Evolutionary conservation across 2,888 invertebrate genomes (phyloP).

Genomic region (Eupithecia abbreviata): DNA sequence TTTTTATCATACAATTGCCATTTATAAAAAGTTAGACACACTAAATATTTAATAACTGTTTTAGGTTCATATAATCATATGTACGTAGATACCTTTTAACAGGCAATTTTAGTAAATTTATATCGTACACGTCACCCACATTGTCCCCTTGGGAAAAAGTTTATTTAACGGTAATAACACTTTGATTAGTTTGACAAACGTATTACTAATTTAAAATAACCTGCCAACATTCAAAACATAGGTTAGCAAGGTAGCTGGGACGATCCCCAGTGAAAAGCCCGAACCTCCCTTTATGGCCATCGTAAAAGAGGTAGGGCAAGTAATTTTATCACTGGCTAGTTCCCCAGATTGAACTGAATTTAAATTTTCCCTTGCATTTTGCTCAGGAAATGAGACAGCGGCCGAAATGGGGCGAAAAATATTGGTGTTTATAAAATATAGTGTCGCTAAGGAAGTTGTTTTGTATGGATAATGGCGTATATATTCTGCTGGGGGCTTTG

Average conservation of each 20-base stretch:
- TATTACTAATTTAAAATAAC: conserved; percentile 40
- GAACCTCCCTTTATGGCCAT: conserved; percentile 44
- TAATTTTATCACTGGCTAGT: conserved; percentile 47
- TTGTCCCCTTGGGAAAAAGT: conserved; percentile 15
- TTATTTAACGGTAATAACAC: conserved; percentile 31
- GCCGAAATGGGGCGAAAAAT: conserved; percentile 39
- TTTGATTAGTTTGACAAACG: conserved; percentile 39
- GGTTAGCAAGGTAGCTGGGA: conserved; percentile 37
- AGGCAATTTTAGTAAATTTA: background rate
- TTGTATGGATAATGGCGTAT: conserved; percentile 35
- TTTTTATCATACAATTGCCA: background rate
- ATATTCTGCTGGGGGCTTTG: conserved; percentile 26
- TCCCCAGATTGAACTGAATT: conserved; percentile 46
- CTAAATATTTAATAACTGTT: background rate
- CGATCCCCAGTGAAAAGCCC: conserved; percentile 41
- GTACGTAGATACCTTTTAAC: background rate
- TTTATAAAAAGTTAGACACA: background rate
- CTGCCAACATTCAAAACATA: conserved; percentile 42
- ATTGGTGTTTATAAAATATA: conserved; percentile 39
- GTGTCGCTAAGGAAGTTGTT: conserved; percentile 38
- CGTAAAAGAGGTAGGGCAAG: conserved; percentile 46
- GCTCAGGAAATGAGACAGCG: conserved; percentile 38
- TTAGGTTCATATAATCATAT: background rate
- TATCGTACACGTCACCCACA: background rate
- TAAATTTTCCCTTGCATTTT: conserved; percentile 43